These are phyloP conservation scores for Microcebus jonahi DNA, from an alignment of 2,113 vertebrate species.

Conservation along the genomic window DNA sequence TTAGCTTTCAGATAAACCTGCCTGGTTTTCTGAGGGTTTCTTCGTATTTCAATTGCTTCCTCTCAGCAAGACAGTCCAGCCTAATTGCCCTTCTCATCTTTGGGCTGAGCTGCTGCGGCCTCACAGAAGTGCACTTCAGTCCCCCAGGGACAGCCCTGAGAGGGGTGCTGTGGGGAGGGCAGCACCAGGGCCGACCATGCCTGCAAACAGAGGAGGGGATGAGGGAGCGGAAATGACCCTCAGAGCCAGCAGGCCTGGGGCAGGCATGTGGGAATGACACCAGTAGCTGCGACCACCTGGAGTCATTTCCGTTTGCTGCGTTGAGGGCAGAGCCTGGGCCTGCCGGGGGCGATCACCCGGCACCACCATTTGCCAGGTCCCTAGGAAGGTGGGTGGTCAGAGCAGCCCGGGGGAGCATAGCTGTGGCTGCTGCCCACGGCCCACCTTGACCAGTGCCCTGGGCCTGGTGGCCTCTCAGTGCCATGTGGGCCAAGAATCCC, in stretches of 20 bases:
- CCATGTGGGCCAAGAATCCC: not conserved
- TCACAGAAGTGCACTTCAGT: too few species aligned
- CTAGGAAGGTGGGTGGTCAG: not conserved
- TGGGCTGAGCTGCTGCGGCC: not conserved
- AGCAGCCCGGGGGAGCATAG: not conserved
- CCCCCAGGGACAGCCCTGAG: not conserved
- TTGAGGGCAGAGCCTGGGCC: not conserved
- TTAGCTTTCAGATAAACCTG: not conserved
- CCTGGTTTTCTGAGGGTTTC: not conserved
- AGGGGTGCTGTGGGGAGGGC: not conserved
- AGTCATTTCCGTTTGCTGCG: not conserved
- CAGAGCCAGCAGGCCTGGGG: not conserved
- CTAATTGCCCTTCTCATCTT: not conserved
- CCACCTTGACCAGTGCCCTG: too few species aligned
- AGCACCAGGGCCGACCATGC: fast-evolving
- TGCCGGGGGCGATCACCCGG: not conserved
- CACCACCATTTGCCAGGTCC: not conserved
- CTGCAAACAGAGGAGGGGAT: not conserved
- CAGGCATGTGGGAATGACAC: too few species aligned
- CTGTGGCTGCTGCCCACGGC: not conserved
- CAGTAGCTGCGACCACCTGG: too few species aligned
- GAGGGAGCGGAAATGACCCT: fast-evolving
- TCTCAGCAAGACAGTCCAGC: not conserved
- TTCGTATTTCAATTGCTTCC: not conserved
- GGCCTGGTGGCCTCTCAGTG: not conserved